phyloP scores from a whole-genome alignment of 2,888 invertebrate species.

The Parelbella ahira region DNA sequence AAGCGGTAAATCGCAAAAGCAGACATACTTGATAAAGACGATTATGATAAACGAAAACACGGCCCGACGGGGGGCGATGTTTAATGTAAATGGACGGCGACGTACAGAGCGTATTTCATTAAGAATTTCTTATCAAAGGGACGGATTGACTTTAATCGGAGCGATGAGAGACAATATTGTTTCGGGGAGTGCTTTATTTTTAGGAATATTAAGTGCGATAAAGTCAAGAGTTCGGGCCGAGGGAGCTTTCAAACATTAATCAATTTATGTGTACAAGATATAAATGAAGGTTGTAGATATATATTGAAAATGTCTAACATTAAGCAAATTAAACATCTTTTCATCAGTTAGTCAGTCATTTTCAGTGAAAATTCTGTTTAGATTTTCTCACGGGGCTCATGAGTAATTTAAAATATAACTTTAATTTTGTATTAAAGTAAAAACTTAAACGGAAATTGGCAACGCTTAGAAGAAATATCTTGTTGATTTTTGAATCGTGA shows the following conservation, averaged over 20 bases:
- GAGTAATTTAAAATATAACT: too few relatives aligned
- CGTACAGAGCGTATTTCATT: slow-evolving; percentile 51
- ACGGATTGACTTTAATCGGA: slow-evolving; percentile 33
- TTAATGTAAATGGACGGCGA: slow-evolving; percentile 54
- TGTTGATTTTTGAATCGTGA: too few relatives aligned
- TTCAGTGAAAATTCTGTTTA: slow-evolving; percentile 14
- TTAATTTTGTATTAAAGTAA: too few relatives aligned
- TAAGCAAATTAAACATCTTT: slow-evolving; percentile 14
- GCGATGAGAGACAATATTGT: slow-evolving; percentile 31
- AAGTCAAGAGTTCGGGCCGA: slow-evolving; percentile 16
- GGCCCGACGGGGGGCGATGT: slow-evolving; percentile 67
- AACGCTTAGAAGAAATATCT: too few relatives aligned
- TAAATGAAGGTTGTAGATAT: too few relatives aligned
- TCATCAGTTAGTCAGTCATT: too few relatives aligned
- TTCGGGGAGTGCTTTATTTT: slow-evolving; percentile 9
- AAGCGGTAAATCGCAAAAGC: slow-evolving; percentile 53
- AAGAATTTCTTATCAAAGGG: slow-evolving; percentile 48
- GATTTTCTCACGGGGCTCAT: slow-evolving; percentile 9
- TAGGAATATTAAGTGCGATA: slow-evolving; percentile 11
- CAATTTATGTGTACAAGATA: slow-evolving; percentile 21
- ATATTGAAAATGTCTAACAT: slow-evolving; percentile 21
- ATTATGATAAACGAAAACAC: slow-evolving; percentile 63
- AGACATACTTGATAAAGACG: slow-evolving; percentile 56
- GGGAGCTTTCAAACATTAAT: slow-evolving; percentile 13
- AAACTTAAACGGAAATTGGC: too few relatives aligned